These are phyloP conservation scores for Hermodice carunculata DNA, from an alignment of 2,888 invertebrate species.

Conservation along the genomic window DNA sequence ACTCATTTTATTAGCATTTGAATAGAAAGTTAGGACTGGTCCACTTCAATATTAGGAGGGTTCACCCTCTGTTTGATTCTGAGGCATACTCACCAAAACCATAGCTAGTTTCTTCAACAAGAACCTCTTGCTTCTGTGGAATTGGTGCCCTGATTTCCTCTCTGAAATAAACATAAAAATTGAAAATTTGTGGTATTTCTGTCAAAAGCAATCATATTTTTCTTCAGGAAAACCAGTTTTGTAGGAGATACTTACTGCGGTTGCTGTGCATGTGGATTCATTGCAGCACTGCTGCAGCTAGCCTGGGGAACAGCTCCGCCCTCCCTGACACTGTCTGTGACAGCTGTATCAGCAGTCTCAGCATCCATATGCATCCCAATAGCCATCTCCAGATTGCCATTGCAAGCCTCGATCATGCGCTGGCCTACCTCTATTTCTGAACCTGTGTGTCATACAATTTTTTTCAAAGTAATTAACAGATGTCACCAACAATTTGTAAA, in stretches of 20 bases:
- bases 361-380: slow-evolving; percentile 72
- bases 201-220: too few relatives aligned
- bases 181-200: background rate
- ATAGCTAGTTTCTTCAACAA: slow-evolving; percentile 72
- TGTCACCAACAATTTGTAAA: too few relatives aligned
- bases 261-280: slow-evolving; percentile 4
- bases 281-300: slow-evolving; percentile 22
- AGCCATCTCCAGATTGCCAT: slow-evolving; percentile 71
- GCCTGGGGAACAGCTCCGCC: slow-evolving; percentile 6
- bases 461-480: too few relatives aligned
- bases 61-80: too few relatives aligned
- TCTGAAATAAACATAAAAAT: background rate
- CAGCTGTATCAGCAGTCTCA: slow-evolving; percentile 17
- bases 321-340: slow-evolving; percentile 3
- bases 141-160: slow-evolving; percentile 71
- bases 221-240: too few relatives aligned
- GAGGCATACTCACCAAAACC: too few relatives aligned
- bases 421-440: slow-evolving; percentile 60
- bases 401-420: slow-evolving; percentile 70
- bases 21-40: too few relatives aligned
- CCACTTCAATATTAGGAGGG: too few relatives aligned
- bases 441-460: too few relatives aligned
- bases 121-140: slow-evolving; percentile 70
- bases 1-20: too few relatives aligned
- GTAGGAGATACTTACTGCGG: too few relatives aligned